phyloP scores from a whole-genome alignment of 2,888 invertebrate genomes.

The Campopleginae sp. region DNA sequence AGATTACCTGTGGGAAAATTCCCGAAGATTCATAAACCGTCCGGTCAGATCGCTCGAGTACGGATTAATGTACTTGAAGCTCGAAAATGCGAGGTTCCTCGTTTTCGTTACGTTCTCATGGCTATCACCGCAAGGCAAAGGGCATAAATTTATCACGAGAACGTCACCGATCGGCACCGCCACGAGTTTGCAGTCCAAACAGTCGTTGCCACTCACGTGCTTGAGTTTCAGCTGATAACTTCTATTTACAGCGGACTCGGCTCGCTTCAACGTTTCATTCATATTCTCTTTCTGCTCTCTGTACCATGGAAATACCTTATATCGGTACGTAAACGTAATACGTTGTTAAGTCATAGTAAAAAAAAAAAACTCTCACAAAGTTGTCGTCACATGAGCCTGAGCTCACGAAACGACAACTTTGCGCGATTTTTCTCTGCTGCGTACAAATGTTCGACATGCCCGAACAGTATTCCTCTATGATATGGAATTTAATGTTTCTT shows the following conservation, averaged over 20 bases:
- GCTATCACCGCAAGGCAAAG: slow-evolving; percentile 40
- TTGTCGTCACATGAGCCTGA: background rate
- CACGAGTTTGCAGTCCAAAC: slow-evolving; percentile 76
- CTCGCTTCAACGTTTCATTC: slow-evolving; percentile 31
- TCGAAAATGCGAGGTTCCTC: slow-evolving; percentile 72
- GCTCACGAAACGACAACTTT: background rate
- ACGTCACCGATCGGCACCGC: slow-evolving; percentile 78
- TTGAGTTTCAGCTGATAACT: slow-evolving; percentile 74
- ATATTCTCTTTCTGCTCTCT: slow-evolving; percentile 31
- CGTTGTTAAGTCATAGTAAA: background rate
- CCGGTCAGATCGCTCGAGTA: slow-evolving; percentile 73
- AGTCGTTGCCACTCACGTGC: slow-evolving; percentile 60
- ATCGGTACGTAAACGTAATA: slow-evolving; percentile 8
- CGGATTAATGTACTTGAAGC: slow-evolving; percentile 77
- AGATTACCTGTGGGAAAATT: slow-evolving; percentile 77
- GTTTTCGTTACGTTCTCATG: slow-evolving; percentile 41
- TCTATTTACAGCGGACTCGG: slow-evolving; percentile 67
- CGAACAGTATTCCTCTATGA: background rate
- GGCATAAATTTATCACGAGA: slow-evolving; percentile 76
- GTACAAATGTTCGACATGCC: background rate
- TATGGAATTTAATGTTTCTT: background rate
- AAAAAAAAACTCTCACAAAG: background rate
- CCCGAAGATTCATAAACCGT: slow-evolving; percentile 76
- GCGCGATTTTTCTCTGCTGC: background rate
- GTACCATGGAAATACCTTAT: slow-evolving; percentile 14